Conservation (phyloP, 2,113 vertebrate genomes). For the Platysternon megacephalum region DNA sequence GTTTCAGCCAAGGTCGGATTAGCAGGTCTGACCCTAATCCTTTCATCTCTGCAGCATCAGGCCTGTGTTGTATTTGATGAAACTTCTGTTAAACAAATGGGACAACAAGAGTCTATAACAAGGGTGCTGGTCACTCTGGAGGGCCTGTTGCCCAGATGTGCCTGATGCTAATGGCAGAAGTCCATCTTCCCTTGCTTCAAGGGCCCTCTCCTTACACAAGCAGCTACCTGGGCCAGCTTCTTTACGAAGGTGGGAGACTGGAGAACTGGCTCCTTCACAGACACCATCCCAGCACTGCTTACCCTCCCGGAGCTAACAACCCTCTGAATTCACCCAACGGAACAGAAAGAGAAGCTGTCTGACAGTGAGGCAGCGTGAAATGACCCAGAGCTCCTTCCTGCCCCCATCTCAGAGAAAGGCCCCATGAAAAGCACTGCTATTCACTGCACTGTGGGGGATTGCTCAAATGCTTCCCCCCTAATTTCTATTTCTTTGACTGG, state of each 20-base stretch:
- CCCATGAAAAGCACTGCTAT: too few relatives aligned
- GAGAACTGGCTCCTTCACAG: not conserved
- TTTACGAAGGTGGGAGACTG: not conserved
- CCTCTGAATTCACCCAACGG: not conserved
- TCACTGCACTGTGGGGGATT: not conserved
- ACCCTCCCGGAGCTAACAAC: not conserved
- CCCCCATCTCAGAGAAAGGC: not conserved
- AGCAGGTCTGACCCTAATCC: not conserved
- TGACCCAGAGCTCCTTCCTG: not conserved
- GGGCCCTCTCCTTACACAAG: not conserved
- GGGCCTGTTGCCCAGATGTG: not conserved
- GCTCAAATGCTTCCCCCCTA: not conserved
- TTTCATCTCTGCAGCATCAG: not conserved
- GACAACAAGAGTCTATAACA: not conserved
- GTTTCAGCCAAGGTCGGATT: not conserved
- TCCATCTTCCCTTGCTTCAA: not conserved
- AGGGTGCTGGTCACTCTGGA: not conserved
- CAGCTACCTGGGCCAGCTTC: not conserved
- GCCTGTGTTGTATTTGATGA: not conserved
- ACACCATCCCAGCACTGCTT: not conserved
- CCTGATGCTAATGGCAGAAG: not conserved
- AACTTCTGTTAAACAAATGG: not conserved
- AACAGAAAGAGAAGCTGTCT: not conserved
- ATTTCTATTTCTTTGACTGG: not conserved
- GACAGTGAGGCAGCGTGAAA: not conserved